Evolutionary conservation across 1,140 invertebrate species (phyloP).

Genomic region (Aporrectodea caliginosa): DNA sequence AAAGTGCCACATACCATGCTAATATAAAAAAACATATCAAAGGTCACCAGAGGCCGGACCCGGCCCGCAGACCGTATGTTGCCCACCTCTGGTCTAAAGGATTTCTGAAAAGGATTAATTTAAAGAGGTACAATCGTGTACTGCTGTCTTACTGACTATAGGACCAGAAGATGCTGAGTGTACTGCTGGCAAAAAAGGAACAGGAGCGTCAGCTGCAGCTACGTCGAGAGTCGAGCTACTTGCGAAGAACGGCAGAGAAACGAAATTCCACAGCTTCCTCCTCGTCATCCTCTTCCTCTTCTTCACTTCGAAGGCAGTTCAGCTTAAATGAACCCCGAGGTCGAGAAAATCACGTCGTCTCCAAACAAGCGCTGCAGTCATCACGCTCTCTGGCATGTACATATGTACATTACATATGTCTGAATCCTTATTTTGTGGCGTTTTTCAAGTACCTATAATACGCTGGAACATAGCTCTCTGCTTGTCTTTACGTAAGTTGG

Average conservation of each 20-base stretch:
- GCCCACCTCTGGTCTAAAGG: too few relatives aligned
- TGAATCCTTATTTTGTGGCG: too few relatives aligned
- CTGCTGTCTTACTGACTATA: too few relatives aligned
- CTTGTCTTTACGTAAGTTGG: neutral
- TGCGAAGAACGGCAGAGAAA: neutral
- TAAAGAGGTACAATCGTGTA: too few relatives aligned
- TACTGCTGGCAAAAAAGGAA: neutral
- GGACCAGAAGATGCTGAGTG: neutral
- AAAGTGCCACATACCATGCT: too few relatives aligned
- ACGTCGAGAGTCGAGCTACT: neutral
- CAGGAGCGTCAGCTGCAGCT: neutral
- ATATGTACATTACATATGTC: too few relatives aligned
- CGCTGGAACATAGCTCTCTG: neutral
- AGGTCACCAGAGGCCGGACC: too few relatives aligned
- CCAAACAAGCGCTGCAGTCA: neutral
- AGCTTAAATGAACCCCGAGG: neutral
- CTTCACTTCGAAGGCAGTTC: neutral
- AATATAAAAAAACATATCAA: too few relatives aligned
- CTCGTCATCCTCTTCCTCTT: neutral
- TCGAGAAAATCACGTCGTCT: neutral
- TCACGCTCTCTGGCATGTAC: neutral
- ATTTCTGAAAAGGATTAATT: too few relatives aligned
- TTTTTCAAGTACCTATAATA: too few relatives aligned
- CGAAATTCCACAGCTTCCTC: too few relatives aligned
- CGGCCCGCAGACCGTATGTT: too few relatives aligned